Evolutionary conservation across 2,888 invertebrate genomes (phyloP).

Genomic region (Stenodema calcarata): DNA sequence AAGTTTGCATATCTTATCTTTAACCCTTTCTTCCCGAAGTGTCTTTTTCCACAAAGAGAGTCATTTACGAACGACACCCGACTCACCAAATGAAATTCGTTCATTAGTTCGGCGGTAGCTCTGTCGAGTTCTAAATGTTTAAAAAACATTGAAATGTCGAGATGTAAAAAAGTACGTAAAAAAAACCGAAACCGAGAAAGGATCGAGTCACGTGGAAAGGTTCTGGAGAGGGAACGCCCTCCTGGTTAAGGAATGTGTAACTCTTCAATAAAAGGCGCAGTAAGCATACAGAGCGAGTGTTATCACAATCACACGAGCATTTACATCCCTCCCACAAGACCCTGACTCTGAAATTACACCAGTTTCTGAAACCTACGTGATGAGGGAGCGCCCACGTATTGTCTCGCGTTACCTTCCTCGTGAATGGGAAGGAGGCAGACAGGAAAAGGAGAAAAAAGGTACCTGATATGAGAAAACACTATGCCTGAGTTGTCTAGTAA

Average conservation of each 20-base stretch:
- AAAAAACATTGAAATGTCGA: background rate
- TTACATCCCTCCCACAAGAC: background rate
- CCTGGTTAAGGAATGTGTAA: background rate
- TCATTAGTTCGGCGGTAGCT: background rate
- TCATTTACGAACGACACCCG: background rate
- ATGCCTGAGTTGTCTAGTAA: background rate
- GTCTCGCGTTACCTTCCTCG: background rate
- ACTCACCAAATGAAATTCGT: background rate
- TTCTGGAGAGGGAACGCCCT: background rate
- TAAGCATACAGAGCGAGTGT: background rate
- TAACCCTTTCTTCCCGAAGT: background rate
- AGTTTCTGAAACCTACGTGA: conserved; percentile 14
- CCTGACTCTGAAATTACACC: background rate
- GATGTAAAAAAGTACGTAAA: background rate
- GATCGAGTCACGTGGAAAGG: background rate
- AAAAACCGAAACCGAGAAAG: background rate
- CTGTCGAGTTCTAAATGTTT: background rate
- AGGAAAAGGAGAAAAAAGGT: background rate
- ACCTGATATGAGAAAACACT: background rate
- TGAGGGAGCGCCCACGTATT: conserved; percentile 1
- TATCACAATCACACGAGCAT: conserved; percentile 1
- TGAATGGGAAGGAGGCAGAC: background rate
- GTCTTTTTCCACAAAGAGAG: background rate
- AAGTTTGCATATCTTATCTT: background rate
- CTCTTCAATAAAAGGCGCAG: background rate